Evolutionary conservation across 2,888 invertebrate species (phyloP).

Genomic region (Carterocephalus palaemon): DNA sequence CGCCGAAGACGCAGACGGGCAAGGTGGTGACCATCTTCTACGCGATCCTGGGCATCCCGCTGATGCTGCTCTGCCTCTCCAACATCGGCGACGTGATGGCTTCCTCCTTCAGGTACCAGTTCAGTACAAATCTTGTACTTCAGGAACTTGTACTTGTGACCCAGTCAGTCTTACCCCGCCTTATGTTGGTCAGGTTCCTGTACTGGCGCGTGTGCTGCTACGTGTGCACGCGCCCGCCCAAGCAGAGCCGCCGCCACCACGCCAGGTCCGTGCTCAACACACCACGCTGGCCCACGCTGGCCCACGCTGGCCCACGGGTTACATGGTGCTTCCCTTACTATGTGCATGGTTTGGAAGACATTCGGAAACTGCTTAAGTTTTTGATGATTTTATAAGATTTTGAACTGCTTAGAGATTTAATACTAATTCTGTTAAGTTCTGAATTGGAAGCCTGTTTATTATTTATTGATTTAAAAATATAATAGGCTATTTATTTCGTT

Average conservation of each 20-base stretch:
- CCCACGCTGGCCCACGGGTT: too few species aligned
- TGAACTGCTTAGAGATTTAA: too few species aligned
- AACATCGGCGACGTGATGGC: slow-evolving; percentile 97
- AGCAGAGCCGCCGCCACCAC: slow-evolving; percentile 67
- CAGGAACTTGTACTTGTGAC: background rate
- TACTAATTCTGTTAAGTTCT: too few species aligned
- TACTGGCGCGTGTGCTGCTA: slow-evolving; percentile 96
- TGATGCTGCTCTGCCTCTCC: slow-evolving; percentile 96
- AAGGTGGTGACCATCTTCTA: slow-evolving; percentile 97
- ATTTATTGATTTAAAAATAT: too few species aligned
- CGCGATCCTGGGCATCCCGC: slow-evolving; percentile 95
- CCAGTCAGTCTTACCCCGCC: too few species aligned
- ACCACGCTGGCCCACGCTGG: too few species aligned
- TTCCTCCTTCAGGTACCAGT: slow-evolving; percentile 86
- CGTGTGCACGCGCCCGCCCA: slow-evolving; percentile 89
- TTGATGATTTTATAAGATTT: too few species aligned
- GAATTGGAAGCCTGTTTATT: too few species aligned
- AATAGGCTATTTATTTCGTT: too few species aligned
- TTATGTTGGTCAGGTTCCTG: slow-evolving; percentile 89
- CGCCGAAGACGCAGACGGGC: slow-evolving; percentile 95
- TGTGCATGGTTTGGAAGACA: background rate
- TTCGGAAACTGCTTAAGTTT: background rate
- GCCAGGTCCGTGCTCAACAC: slow-evolving; percentile 24
- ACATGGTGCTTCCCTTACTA: background rate
- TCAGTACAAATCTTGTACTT: slow-evolving; percentile 21